These are phyloP conservation scores for Ptilodon capucinus DNA, from an alignment of 2,888 invertebrate species.

Conservation along the genomic window DNA sequence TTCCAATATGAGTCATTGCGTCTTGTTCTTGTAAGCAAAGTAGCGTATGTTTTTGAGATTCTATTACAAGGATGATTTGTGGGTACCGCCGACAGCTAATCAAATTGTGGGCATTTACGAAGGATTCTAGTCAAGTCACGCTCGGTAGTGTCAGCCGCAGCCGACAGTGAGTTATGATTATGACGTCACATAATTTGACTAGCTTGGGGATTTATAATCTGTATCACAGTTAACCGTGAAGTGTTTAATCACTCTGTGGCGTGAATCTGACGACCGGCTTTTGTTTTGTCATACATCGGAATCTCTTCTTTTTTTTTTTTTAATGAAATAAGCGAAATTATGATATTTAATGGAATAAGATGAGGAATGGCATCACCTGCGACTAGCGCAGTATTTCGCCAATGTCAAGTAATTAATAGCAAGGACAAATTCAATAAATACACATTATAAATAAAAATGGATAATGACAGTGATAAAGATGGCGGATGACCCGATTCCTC, in stretches of 20 bases:
- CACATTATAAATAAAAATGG: too few species aligned
- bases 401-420: too few species aligned
- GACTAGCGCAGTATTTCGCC: too few species aligned
- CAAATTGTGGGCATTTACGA: conserved; percentile 26
- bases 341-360: too few species aligned
- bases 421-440: too few species aligned
- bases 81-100: conserved; percentile 27
- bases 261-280: not conserved
- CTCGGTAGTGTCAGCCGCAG: conserved; percentile 26
- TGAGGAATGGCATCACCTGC: too few species aligned
- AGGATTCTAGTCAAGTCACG: conserved; percentile 33
- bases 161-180: conserved; percentile 32
- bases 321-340: too few species aligned
- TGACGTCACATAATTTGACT: conserved; percentile 34
- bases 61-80: conserved; percentile 23
- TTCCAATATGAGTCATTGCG: not conserved
- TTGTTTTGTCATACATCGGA: not conserved
- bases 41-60: not conserved
- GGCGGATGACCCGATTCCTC: too few species aligned
- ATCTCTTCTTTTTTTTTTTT: too few species aligned
- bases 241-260: conserved; percentile 16
- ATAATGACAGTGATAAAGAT: too few species aligned
- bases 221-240: conserved; percentile 14
- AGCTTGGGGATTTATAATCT: conserved; percentile 27
- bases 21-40: not conserved